A percentile compares a stretch with the other conserved stretches of the same genome.
phyloP scores from a whole-genome alignment of 2,888 invertebrate genomes.

The Megalurothrips usitatus region DNA sequence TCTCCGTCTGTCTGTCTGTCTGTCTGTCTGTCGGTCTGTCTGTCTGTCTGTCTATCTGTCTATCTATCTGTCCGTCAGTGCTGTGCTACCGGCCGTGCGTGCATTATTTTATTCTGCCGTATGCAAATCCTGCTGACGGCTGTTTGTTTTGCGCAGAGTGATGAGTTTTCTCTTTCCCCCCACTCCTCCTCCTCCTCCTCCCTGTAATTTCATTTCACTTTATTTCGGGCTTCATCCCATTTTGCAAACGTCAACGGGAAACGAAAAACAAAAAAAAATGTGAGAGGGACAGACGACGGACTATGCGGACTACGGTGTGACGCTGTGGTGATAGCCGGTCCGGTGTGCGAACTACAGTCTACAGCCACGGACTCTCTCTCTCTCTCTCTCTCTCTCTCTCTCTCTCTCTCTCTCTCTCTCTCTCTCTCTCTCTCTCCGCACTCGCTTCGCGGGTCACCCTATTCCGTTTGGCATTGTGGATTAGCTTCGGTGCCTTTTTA shows the following conservation, averaged over 20 bases:
- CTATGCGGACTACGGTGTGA: no score
- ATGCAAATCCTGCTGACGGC: slow-evolving; percentile 20
- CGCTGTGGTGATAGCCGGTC: no score
- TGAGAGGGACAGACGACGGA: background rate
- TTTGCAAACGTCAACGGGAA: slow-evolving; percentile 12
- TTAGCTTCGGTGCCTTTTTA: no score
- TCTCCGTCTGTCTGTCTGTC: background rate
- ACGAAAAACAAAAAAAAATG: background rate
- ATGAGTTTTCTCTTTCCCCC: slow-evolving; percentile 6
- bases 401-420: no score
- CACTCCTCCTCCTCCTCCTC: background rate
- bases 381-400: no score
- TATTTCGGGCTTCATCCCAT: slow-evolving; percentile 11
- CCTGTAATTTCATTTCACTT: background rate
- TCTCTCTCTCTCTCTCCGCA: no score
- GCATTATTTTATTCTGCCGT: slow-evolving; percentile 23
- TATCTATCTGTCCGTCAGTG: background rate
- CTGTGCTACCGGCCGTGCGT: background rate
- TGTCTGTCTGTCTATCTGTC: background rate
- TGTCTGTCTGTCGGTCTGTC: background rate
- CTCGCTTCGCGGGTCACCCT: no score
- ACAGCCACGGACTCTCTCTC: no score
- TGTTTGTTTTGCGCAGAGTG: slow-evolving; percentile 24
- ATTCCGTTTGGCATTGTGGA: no score
- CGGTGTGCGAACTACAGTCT: no score